Base-by-base conservation (phyloP, 2,797 vertebrate species). In the Sarcoramphus papa region DNA sequence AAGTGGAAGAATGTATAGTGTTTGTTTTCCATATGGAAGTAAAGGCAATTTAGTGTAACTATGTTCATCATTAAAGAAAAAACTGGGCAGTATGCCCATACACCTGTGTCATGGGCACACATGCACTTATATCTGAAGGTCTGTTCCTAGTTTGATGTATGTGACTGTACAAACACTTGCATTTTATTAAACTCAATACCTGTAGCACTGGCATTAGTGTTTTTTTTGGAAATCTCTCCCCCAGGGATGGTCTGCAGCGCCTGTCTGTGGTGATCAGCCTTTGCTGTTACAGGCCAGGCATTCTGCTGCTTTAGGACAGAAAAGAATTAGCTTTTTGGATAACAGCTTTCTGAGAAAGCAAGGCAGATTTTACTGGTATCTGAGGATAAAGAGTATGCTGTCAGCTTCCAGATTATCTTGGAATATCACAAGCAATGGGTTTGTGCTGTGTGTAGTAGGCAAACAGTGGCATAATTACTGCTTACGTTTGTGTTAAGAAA, bases 371-470 rank as follows among this genome's bases (percentile, higher is more conserved):
- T 96, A 97, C 96, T 97, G 97, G 76, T 97, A 41, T 76, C 90
- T 59, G 91, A 50, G 76, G 73, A 92, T 93, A 85, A 93, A 90
- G 53, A 59, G 17, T 90, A 40, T 69, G 70, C 84, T 93, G 60
- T 37, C 88, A 96, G 81, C 75, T 90, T 92, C 72, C 70, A 85
- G 70, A 69, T 93, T 92, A 77, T 86, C 81, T 90, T 92, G 87
- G 95, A 92, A 73, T 96, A 96, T 96, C 90, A 92, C 88, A 97
- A 92, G 95, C 97, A 96, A 96, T 98, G 98, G 97, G 92, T 97
- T 96, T 95, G 92, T 97, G 89, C 92, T 94, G 90, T 96, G 96
- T 91, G 75, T 92, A 98, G 97, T 94, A 98, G 98, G 98, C 98
- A 98, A 59, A 87, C 88, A 73, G 77, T 95, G 90, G 62, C 56